These are phyloP conservation scores for Sebastes minor DNA, from an alignment of 2,797 vertebrate genomes.

Conservation along the genomic window DNA sequence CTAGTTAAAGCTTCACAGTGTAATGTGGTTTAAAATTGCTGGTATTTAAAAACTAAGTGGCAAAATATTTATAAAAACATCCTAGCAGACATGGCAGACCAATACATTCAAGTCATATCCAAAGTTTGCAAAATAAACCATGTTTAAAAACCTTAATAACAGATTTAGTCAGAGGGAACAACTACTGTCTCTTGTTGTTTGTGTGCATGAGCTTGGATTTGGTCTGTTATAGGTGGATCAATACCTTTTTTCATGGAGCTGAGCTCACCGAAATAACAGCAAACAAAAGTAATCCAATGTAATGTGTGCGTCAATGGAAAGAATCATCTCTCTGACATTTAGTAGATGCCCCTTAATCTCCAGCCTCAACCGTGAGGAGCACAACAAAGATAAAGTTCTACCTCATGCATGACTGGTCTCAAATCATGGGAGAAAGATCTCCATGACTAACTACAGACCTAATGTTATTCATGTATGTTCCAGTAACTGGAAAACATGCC, in stretches of 20 bases:
- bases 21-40: not conserved
- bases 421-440: constrained; percentile 50
- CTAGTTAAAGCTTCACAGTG: not conserved
- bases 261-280: not conserved
- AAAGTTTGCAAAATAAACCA: not conserved
- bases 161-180: not conserved
- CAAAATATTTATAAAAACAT: not conserved
- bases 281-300: constrained; percentile 24
- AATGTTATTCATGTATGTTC: constrained; percentile 70
- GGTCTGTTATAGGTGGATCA: constrained; percentile 29
- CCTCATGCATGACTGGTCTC: constrained; percentile 25
- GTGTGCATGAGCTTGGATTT: constrained; percentile 10
- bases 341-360: constrained; percentile 10
- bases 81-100: not conserved
- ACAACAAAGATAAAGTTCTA: constrained; percentile 16
- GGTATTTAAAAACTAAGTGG: not conserved
- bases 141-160: not conserved
- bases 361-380: not conserved
- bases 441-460: constrained; percentile 57
- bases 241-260: constrained; percentile 7
- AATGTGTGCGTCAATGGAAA: constrained; percentile 5
- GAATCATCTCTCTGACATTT: constrained; percentile 23
- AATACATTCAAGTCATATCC: not conserved
- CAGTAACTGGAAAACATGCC: constrained; percentile 77
- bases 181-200: not conserved